Evolutionary conservation across 37 sponge, comb jelly and placozoan species (phyloP).

Genomic region (Mnemiopsis leidyi): DNA sequence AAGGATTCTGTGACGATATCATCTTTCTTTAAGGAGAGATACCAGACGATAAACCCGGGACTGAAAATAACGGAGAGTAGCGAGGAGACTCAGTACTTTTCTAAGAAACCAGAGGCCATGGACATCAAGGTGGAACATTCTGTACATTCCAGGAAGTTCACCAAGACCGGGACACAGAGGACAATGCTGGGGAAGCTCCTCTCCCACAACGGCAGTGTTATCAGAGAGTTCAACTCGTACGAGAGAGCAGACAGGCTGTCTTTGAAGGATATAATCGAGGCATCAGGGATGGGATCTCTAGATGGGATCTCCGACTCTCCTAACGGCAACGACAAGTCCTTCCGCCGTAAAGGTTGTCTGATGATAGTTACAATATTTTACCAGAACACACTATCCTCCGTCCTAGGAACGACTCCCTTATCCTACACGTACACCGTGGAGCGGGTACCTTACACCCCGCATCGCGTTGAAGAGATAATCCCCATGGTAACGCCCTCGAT

Average conservation of each 20-base stretch:
- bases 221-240: conserved; percentile 66
- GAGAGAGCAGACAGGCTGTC: conserved; percentile 79
- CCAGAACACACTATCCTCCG: conserved; percentile 73
- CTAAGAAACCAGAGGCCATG: conserved; percentile 70
- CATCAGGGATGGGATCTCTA: conserved; percentile 74
- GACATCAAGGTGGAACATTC: conserved; percentile 79
- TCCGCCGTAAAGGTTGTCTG: conserved; percentile 76
- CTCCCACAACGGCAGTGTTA: conserved; percentile 60
- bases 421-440: neutral
- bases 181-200: conserved; percentile 73
- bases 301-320: conserved; percentile 74
- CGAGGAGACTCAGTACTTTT: conserved; percentile 72
- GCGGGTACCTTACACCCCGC: neutral
- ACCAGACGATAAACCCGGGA: conserved; percentile 65
- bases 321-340: conserved; percentile 71
- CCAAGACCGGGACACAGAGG: conserved; percentile 77
- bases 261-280: conserved; percentile 73
- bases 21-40: conserved; percentile 77
- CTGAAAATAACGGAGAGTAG: conserved; percentile 59
- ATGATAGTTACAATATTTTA: conserved; percentile 76
- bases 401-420: conserved; percentile 71
- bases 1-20: conserved; percentile 76
- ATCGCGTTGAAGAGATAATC: neutral
- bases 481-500: conserved; percentile 25
- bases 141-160: conserved; percentile 73